These are phyloP conservation scores for Semaprochilodus insignis DNA, from an alignment of 2,797 vertebrate genomes.

Conservation along the genomic window DNA sequence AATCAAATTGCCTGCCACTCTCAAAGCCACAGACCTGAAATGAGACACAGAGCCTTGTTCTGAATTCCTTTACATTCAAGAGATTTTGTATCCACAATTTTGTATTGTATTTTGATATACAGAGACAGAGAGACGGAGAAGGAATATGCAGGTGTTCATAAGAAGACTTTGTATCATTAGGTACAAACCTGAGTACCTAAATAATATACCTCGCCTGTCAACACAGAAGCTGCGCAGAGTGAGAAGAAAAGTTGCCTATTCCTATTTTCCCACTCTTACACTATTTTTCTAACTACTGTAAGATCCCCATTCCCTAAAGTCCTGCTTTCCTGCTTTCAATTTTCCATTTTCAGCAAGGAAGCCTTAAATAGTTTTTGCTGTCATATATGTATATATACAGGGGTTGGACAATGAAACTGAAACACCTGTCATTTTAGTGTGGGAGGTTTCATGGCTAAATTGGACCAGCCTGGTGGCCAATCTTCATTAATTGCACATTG, in stretches of 20 bases:
- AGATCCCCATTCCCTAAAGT: neutral
- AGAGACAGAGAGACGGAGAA: neutral
- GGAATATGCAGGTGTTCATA: neutral
- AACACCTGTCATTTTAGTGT: too few relatives aligned
- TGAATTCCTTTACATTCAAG: neutral
- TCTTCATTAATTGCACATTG: too few relatives aligned
- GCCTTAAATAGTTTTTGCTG: too few relatives aligned
- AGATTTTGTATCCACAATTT: neutral
- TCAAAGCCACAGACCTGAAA: neutral
- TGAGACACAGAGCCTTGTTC: neutral
- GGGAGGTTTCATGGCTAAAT: too few relatives aligned
- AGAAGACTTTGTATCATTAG: neutral
- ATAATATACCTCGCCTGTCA: neutral
- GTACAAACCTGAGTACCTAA: neutral
- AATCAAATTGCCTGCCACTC: constrained; percentile 18
- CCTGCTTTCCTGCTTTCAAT: neutral
- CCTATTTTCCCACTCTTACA: neutral
- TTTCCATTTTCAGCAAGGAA: neutral
- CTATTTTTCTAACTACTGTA: neutral
- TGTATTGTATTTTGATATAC: too few relatives aligned
- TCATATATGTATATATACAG: too few relatives aligned
- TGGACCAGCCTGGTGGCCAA: too few relatives aligned
- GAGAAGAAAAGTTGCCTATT: neutral
- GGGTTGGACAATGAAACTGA: too few relatives aligned
- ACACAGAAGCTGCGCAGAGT: neutral